phyloP scores from a whole-genome alignment of 1,140 invertebrate genomes.

The Drosophila hydei region DNA sequence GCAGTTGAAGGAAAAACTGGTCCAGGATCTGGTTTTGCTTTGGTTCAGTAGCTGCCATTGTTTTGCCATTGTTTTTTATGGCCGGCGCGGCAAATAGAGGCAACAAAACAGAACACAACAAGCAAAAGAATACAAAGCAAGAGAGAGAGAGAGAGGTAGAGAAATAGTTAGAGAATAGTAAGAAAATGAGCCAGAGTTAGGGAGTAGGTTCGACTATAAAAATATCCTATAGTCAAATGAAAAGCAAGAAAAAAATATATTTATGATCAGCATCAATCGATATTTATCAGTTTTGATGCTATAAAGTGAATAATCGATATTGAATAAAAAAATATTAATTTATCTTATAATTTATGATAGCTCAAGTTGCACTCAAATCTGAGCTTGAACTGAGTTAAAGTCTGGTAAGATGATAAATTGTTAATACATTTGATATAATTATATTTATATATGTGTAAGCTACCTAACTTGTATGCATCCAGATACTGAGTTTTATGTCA shows the following conservation, averaged over 20 bases:
- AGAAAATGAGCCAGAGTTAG: not conserved
- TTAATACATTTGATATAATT: no score
- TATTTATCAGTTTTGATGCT: not conserved
- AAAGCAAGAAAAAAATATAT: no score
- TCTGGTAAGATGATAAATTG: no score
- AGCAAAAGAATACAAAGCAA: conserved; percentile 27
- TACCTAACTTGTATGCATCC: no score
- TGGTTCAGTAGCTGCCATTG: conserved; percentile 27
- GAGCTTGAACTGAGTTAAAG: no score
- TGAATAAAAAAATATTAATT: no score
- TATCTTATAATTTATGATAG: no score
- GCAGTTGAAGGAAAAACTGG: conserved; percentile 1
- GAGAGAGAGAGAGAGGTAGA: not conserved
- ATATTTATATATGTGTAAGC: no score
- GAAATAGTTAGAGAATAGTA: not conserved
- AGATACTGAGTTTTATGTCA: no score
- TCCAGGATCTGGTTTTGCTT: not conserved
- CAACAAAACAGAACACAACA: conserved; percentile 49
- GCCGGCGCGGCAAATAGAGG: conserved; percentile 16
- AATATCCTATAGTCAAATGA: not conserved
- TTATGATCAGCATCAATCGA: not conserved
- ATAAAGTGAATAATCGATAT: not conserved
- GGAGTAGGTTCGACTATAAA: not conserved
- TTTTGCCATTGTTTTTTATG: conserved; percentile 46
- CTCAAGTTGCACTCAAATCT: no score